These are phyloP conservation scores for Calameuta idolon DNA, from an alignment of 2,888 invertebrate species.

Conservation along the genomic window DNA sequence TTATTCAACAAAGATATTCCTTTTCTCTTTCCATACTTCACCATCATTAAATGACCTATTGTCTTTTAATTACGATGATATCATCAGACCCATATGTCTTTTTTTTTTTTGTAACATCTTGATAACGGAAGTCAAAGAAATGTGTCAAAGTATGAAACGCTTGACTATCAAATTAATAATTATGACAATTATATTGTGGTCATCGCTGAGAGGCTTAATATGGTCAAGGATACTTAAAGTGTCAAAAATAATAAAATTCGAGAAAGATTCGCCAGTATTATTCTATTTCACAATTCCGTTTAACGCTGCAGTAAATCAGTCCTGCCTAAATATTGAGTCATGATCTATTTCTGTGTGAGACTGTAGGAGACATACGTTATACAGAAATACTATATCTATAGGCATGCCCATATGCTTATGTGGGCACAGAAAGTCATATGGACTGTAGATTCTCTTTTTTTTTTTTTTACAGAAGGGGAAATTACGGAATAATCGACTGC, in stretches of 20 bases:
- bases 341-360: constrained; percentile 45
- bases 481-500: constrained; percentile 1
- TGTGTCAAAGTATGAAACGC: background rate
- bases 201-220: no score
- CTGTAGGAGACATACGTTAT: constrained; percentile 8
- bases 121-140: background rate
- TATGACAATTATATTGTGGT: background rate
- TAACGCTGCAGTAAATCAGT: constrained; percentile 15
- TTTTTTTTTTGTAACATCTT: background rate
- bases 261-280: background rate
- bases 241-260: background rate
- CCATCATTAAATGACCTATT: background rate
- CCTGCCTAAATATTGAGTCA: constrained; percentile 55
- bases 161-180: no score
- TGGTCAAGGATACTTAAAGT: background rate
- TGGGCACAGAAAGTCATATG: background rate
- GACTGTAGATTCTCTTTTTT: background rate
- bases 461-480: background rate
- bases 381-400: background rate
- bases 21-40: background rate
- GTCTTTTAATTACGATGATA: background rate
- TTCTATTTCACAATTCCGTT: background rate
- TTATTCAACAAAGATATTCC: background rate
- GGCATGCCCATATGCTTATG: background rate
- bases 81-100: background rate